Conservation (phyloP, 2,888 invertebrate genomes). For the Melanargia galathea region DNA sequence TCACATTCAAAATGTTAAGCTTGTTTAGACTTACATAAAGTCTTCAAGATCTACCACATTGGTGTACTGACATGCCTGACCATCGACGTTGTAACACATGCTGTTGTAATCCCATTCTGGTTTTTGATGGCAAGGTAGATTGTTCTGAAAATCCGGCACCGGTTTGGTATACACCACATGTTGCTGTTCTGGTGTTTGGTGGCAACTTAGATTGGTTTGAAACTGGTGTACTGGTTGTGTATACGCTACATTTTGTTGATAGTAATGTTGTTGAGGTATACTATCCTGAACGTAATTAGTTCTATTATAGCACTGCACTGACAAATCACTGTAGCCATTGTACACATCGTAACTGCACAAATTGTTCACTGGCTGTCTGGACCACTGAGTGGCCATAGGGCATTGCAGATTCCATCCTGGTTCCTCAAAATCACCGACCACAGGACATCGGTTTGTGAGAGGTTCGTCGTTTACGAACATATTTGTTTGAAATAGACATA, state of each 20-base stretch:
- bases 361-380: slow-evolving; percentile 50
- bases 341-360: slow-evolving; percentile 54
- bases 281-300: slow-evolving; percentile 49
- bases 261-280: slow-evolving; percentile 43
- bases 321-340: slow-evolving; percentile 49
- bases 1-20: no score
- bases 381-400: slow-evolving; percentile 62
- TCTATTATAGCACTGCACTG: slow-evolving; percentile 60
- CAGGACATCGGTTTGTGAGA: slow-evolving; percentile 56
- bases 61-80: slow-evolving; percentile 85
- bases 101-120: slow-evolving; percentile 84
- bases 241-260: slow-evolving; percentile 45
- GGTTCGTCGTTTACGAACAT: slow-evolving; percentile 65
- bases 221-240: slow-evolving; percentile 42
- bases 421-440: slow-evolving; percentile 57
- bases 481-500: slow-evolving; percentile 43
- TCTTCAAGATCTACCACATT: slow-evolving; percentile 87
- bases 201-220: slow-evolving; percentile 73
- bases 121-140: slow-evolving; percentile 75
- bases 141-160: slow-evolving; percentile 47
- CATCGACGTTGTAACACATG: slow-evolving; percentile 85
- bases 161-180: slow-evolving; percentile 41
- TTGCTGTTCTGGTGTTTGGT: slow-evolving; percentile 48
- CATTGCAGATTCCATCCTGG: slow-evolving; percentile 64
- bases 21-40: slow-evolving; percentile 86